Conservation (phyloP, 1,140 invertebrate species). For the Pollicipes pollicipes region DNA sequence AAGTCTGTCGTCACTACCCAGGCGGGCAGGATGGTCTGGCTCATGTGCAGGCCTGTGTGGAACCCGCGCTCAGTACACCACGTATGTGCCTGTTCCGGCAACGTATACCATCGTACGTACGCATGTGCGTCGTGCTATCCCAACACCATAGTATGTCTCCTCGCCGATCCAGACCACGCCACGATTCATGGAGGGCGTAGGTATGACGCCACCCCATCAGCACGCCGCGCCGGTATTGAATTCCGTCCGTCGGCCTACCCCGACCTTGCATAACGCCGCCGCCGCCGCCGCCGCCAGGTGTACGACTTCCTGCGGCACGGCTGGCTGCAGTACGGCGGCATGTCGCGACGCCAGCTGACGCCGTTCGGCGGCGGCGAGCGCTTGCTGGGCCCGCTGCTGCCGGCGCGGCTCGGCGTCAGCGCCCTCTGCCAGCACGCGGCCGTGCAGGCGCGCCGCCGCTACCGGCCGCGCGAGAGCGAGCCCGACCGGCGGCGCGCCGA, state of each 20-base stretch:
- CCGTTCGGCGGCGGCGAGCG: slow-evolving; percentile 20
- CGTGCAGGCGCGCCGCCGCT: slow-evolving; percentile 22
- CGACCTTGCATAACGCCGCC: too few species aligned
- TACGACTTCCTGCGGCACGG: slow-evolving; percentile 53
- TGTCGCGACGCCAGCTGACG: slow-evolving; percentile 23
- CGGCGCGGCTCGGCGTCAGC: slow-evolving; percentile 35
- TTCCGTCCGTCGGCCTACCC: too few species aligned
- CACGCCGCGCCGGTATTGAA: too few species aligned
- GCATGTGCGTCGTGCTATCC: not conserved
- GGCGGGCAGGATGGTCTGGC: too few species aligned
- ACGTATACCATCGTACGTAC: too few species aligned
- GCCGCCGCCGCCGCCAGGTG: slow-evolving; percentile 33
- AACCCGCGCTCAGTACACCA: too few species aligned
- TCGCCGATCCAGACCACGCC: too few species aligned
- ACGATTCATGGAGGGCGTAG: too few species aligned
- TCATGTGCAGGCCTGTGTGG: too few species aligned
- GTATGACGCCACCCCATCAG: too few species aligned
- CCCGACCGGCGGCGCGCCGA: slow-evolving; percentile 12
- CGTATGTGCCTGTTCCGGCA: too few species aligned
- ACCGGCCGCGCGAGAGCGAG: slow-evolving; percentile 10
- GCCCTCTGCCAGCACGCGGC: slow-evolving; percentile 46
- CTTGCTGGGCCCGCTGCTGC: slow-evolving; percentile 29
- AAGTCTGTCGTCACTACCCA: too few species aligned
- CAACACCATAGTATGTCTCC: not conserved
- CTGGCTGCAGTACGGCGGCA: slow-evolving; percentile 35